These are phyloP conservation scores for Xenus cinereus DNA, from an alignment of 2,113 vertebrate genomes.

Conservation along the genomic window DNA sequence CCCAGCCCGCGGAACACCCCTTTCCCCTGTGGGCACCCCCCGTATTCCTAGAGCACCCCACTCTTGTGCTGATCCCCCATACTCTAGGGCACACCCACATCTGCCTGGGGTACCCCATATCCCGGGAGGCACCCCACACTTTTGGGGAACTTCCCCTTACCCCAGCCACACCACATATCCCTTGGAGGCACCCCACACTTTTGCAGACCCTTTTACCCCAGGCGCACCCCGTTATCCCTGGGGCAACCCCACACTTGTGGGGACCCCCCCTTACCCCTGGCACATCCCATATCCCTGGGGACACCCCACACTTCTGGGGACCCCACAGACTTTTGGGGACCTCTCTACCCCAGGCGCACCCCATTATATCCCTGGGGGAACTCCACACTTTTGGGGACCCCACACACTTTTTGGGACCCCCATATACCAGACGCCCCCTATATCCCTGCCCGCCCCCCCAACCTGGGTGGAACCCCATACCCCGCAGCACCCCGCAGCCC, in stretches of 20 bases:
- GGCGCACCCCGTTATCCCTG: too few species aligned
- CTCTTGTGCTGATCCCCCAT: too few species aligned
- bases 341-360: too few species aligned
- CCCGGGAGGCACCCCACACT: neutral
- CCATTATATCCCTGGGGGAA: neutral
- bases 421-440: too few species aligned
- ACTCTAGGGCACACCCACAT: too few species aligned
- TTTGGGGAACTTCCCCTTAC: neutral
- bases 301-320: neutral
- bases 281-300: neutral
- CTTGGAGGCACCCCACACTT: neutral
- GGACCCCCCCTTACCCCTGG: neutral
- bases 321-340: neutral
- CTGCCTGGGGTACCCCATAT: too few species aligned
- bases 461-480: neutral
- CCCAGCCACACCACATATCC: neutral
- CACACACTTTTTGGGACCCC: too few species aligned
- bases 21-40: neutral
- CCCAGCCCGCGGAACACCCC: rapidly evolving
- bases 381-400: neutral
- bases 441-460: neutral
- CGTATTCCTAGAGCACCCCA: too few species aligned
- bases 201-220: neutral
- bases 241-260: neutral
- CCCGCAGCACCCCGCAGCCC: neutral